Conservation (phyloP, 2,797 vertebrate species). For the Scleropages formosus region DNA sequence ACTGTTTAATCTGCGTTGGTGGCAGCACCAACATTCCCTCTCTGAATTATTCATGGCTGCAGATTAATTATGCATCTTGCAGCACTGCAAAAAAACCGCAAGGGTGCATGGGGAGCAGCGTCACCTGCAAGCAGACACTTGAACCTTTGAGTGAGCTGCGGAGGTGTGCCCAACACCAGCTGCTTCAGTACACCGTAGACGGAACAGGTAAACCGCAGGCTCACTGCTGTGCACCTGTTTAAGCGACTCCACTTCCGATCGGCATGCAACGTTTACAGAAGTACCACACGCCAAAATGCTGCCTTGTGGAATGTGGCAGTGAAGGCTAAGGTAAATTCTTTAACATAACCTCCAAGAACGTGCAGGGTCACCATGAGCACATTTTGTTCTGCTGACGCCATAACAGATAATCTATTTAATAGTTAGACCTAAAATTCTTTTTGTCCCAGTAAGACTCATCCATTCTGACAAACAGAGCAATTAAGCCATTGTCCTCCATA, state of each 20-base stretch:
- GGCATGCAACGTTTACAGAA: not conserved
- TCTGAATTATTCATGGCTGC: conserved; percentile 6
- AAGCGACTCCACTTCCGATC: not conserved
- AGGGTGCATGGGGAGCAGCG: not conserved
- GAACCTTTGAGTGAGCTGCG: not conserved
- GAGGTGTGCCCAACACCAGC: not conserved
- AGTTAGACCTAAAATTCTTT: too few relatives aligned
- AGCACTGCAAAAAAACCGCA: conserved; percentile 4
- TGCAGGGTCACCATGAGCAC: too few relatives aligned
- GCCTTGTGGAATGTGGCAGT: not conserved
- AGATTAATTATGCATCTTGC: conserved; percentile 4
- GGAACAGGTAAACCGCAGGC: not conserved
- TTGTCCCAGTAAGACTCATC: too few relatives aligned
- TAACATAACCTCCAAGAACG: not conserved
- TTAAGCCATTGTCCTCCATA: too few relatives aligned
- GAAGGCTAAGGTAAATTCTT: not conserved
- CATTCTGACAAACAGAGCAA: too few relatives aligned
- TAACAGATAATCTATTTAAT: too few relatives aligned
- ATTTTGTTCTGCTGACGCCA: too few relatives aligned
- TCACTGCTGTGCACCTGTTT: not conserved
- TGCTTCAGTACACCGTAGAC: not conserved
- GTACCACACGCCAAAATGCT: not conserved
- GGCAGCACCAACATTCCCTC: not conserved
- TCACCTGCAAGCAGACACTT: not conserved
- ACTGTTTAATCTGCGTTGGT: not conserved